Evolutionary conservation across 1,140 invertebrate species (phyloP), one percentile per base, ranked within the genome.

Genomic region (Spodoptera litura): DNA sequence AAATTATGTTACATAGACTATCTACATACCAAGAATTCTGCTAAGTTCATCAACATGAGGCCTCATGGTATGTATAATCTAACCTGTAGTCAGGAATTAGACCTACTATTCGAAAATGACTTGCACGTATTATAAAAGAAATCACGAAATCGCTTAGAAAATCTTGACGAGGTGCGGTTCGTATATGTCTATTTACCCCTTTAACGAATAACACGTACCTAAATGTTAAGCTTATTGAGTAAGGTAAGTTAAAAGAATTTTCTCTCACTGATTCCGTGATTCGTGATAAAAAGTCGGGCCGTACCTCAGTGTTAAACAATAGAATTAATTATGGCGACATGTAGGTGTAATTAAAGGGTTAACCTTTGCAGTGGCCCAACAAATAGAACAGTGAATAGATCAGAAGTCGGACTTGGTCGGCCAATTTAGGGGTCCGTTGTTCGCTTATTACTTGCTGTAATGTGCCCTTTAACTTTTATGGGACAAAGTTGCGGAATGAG

Each of bases 401-500:
- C 85, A 83, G 80, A 71, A 73, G 68, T 78, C 55, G 78, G 79
- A 59, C 82, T 85, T 79, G 85, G 58, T 78, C 71, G 78, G 77
- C 83, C 83, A 90, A 91, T 91, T 89, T 88, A 91, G 85, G 81
- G 83, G 79, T 84, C 72, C 78, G 83, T 85, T 87, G 87, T 90
- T 91, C 88, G 86, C 85, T 89, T 90, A 90, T 92, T 93, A 91
- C 90, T 91, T 89, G 87, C 81, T 86, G 84, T 92, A 92, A 92
- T 93, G 90, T 88, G 86, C 87, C 88, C 89, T 89, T 91, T 90
- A 92, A 91, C 90, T 93, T 93, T 93, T 92, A 92, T 88, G 89
- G 87, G 80, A 61, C 73, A 62, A 89, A 91, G 86, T 93, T 92
- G 80, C 71, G 86, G 78, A 89, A 91, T 89, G 87, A 89, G 84